These are phyloP conservation scores for Margarornis squamiger DNA, from an alignment of 2,797 vertebrate species.

Conservation along the genomic window DNA sequence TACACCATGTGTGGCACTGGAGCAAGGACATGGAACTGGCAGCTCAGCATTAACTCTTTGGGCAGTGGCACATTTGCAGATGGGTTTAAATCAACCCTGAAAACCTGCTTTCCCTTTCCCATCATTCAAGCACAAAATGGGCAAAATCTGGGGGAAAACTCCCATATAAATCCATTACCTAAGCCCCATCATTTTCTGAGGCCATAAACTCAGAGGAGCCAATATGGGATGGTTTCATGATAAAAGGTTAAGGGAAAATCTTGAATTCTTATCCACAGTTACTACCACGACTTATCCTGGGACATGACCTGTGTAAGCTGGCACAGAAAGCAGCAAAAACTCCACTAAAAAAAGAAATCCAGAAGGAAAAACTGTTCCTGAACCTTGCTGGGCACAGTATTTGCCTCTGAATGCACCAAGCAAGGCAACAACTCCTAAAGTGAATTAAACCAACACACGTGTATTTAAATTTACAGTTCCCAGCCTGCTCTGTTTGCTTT, in stretches of 20 bases:
- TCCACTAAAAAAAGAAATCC: background rate
- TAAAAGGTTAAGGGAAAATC: background rate
- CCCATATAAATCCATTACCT: background rate
- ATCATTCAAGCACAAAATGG: background rate
- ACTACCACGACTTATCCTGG: background rate
- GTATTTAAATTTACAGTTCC: no score
- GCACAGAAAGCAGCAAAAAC: background rate
- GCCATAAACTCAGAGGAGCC: background rate
- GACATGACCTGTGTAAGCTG: background rate
- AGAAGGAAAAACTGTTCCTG: background rate
- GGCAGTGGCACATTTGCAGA: background rate
- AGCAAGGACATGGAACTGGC: background rate
- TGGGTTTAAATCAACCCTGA: background rate
- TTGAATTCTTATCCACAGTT: background rate
- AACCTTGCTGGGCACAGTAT: background rate
- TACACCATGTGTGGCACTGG: background rate
- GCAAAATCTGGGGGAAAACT: background rate
- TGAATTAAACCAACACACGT: fast-evolving
- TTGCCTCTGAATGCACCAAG: background rate
- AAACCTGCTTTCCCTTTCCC: background rate
- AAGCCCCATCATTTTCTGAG: background rate
- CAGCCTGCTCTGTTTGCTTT: background rate
- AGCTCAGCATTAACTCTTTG: background rate
- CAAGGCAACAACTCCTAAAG: background rate
- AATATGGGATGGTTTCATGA: background rate